Evolutionary conservation across 1,140 invertebrate species (phyloP).

Genomic region (Bicyclus anynana): DNA sequence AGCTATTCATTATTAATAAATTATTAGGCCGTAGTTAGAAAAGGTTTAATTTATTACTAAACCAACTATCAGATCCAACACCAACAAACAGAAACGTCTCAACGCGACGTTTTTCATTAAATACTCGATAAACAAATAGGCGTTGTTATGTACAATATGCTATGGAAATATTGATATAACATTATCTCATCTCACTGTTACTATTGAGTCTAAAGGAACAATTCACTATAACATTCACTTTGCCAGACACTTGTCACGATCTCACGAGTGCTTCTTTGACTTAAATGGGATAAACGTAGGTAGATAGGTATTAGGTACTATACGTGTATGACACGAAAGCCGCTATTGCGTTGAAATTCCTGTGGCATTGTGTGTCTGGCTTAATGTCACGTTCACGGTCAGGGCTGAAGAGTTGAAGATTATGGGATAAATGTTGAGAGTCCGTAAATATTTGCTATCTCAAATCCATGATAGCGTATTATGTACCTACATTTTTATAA

Average conservation of each 20-base stretch:
- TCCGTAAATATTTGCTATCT: conserved; percentile 13
- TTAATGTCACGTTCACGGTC: conserved; percentile 10
- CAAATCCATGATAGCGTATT: no score
- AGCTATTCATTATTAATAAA: no score
- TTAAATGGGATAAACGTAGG: not conserved
- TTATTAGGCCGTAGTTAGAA: no score
- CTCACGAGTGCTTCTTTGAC: conserved; percentile 16
- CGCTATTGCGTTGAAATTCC: conserved; percentile 8
- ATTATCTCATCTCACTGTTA: not conserved
- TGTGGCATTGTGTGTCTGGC: conserved; percentile 3
- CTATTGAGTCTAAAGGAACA: not conserved
- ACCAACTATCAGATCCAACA: not conserved
- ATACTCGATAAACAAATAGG: no score
- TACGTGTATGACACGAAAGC: conserved; percentile 5
- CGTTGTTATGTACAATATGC: not conserved
- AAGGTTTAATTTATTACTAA: no score
- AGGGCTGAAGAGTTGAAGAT: conserved; percentile 4
- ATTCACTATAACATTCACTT: not conserved
- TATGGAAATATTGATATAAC: not conserved
- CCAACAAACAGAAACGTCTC: not conserved
- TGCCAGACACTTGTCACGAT: conserved; percentile 19
- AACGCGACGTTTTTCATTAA: not conserved
- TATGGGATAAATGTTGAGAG: no score
- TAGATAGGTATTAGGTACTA: not conserved
- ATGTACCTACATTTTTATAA: no score